Evolutionary conservation across 2,797 vertebrate genomes (phyloP), one percentile per base, ranked within the genome.

Genomic region (Aeoliscus strigatus): DNA sequence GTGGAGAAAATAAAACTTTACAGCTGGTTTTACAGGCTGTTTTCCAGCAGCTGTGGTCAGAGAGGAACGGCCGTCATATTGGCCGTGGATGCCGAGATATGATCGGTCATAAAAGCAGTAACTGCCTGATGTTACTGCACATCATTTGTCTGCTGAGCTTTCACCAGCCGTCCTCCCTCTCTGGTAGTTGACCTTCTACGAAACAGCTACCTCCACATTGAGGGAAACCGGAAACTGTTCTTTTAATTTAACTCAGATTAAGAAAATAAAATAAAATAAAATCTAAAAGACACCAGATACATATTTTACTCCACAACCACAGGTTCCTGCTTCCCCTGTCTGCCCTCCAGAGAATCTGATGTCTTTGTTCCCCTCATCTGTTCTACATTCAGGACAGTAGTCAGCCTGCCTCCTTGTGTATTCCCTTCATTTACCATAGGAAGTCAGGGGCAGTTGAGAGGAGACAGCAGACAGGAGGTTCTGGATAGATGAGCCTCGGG

Each of bases 1-100:
- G 59, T 33, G 46, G 58, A 63, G 70, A 73, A 63, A 77, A 70
- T 70, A 70, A 73, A 79, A 77, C 17, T 72, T 79, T 55, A 77
- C 13, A 28, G 48, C 34, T 11, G 61, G 11, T 63, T 69, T 79
- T 67, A 78, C 46, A 48, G 62, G 66, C 50, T 48, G 52, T 67
- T 67, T 61, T 65, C 51, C 51, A 51, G 36, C 63, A 47, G 71
- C 55, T 48, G 50, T 31, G 52, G 60, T 72, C 58, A 60, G 46
- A 60, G 62, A 53, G 62, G 32, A 66, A 55, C 41, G 54, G 53
- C 51, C 31, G 46, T 73, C 60, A 57, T 69, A 69, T 67, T 70
- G 73, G 56, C 51, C 51, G 51, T 36, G 35, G 32, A 66, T 61
- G 57, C 35, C 59, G 66, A 70, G 65, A 74, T 67, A 65, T 55